Evolutionary conservation across 1,140 invertebrate species (phyloP), one percentile per base, ranked within the genome.

Genomic region (Cyrtorhinus lividipennis): DNA sequence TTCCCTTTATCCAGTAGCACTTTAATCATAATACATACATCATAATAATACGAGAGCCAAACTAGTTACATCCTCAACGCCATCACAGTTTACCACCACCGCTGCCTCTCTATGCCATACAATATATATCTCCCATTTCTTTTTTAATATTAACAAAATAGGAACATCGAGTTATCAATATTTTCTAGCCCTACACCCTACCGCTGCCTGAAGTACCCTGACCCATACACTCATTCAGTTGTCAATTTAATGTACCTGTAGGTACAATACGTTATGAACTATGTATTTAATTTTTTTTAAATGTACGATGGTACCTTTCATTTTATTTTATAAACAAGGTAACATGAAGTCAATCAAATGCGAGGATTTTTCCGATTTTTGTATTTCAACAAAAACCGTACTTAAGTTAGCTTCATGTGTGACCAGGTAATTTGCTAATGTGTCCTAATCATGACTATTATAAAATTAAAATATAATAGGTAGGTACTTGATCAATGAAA

Each of bases 31-130:
- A n/a, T 25, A 8, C 25, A 24, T 58, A 25, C 10, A 58, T 58
- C 22, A 24, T 58, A 56, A 12, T 58, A 10, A 8, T 22, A 53
- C 5, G 20, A 63, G 61, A 53, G 25, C 62, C 56, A 58, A 53
- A 13, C 48, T 22, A 53, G n/a, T 44, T 44, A n/a, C 38, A 44
- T 10, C 18, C 20, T 22, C 48, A 53, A 53, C 20, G 48, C 23
- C 63, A 64, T 64, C 63, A 64, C 63, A 64, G 63, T 30, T 23
- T 18, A 46, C 61, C n/a, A n/a, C n/a, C n/a, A n/a, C n/a, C n/a
- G n/a, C n/a, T n/a, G n/a, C n/a, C n/a, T n/a, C 61, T 23, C 63
- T 58, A 58, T 53, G 27, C 53, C 46, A 24, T 56, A 64, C n/a
- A 60, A 64, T 24, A 61, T 61, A 59, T 53, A 57, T 38, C 46